A percentile compares a stretch with the other conserved stretches of the same genome.
phyloP scores from a whole-genome alignment of 2,888 invertebrate species.

The Dendrolimus pini region DNA sequence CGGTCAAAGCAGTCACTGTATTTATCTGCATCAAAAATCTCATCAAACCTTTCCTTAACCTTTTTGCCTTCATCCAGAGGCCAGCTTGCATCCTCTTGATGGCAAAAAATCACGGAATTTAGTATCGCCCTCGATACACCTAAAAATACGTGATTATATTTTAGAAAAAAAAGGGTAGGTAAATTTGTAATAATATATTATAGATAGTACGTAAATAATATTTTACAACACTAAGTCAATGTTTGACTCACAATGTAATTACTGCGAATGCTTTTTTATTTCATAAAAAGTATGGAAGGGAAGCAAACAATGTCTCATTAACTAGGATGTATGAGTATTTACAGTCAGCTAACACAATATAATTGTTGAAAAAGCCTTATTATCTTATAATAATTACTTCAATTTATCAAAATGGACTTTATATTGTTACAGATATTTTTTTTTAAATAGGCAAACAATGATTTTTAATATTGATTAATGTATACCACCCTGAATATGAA shows the following conservation, averaged over 20 bases:
- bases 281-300: background rate
- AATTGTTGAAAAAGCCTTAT: background rate
- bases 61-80: slow-evolving; percentile 95
- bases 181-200: too few species aligned
- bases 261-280: background rate
- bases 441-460: too few species aligned
- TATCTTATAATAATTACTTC: background rate
- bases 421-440: too few species aligned
- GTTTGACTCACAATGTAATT: too few species aligned
- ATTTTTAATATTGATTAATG: too few species aligned
- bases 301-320: background rate
- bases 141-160: slow-evolving; percentile 41
- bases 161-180: too few species aligned
- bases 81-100: slow-evolving; percentile 99
- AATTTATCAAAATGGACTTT: too few species aligned
- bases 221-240: too few species aligned
- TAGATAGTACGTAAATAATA: too few species aligned
- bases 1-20: slow-evolving; percentile 93
- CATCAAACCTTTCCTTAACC: slow-evolving; percentile 97
- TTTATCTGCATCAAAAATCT: slow-evolving; percentile 96
- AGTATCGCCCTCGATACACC: slow-evolving; percentile 97
- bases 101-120: slow-evolving; percentile 98
- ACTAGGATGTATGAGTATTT: too few species aligned
- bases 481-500: too few species aligned
- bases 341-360: too few species aligned